These are phyloP conservation scores for Drosophila paracracens DNA, from an alignment of 2,888 invertebrate genomes.

Conservation along the genomic window DNA sequence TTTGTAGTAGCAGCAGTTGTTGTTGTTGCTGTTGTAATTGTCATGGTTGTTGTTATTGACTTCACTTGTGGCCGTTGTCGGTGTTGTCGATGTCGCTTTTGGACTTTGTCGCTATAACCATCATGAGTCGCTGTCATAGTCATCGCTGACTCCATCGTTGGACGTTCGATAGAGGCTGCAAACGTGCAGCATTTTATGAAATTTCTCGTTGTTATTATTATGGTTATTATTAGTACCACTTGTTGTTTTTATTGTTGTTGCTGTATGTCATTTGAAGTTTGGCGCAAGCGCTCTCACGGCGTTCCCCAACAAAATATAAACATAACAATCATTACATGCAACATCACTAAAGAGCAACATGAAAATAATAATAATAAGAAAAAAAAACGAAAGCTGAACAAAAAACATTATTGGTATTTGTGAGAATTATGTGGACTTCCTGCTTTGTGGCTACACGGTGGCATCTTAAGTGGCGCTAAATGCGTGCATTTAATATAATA, in stretches of 20 bases:
- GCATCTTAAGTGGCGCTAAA: conserved; percentile 78
- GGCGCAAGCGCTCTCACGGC: conserved; percentile 64
- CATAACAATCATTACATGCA: conserved; percentile 73
- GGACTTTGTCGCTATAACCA: conserved; percentile 44
- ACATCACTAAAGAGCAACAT: conserved; percentile 18
- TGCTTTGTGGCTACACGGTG: conserved; percentile 58
- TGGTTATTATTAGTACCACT: conserved; percentile 76
- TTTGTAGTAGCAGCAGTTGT: conserved; percentile 6
- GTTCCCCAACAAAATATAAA: conserved; percentile 72
- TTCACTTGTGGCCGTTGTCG: conserved; percentile 31
- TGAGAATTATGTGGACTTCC: conserved; percentile 77
- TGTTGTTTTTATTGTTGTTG: conserved; percentile 30
- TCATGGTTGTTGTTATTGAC: conserved; percentile 31
- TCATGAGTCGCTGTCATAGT: conserved; percentile 24
- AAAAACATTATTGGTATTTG: conserved; percentile 76
- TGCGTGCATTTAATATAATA: conserved; percentile 76
- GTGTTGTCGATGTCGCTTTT: conserved; percentile 32
- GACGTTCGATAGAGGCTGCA: conserved; percentile 53
- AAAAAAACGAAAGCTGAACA: conserved; percentile 62
- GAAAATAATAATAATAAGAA: conserved; percentile 21
- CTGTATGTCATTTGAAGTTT: conserved; percentile 69
- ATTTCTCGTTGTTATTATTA: conserved; percentile 79
- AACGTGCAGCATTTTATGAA: conserved; percentile 73
- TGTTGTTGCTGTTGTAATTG: conserved; percentile 14
- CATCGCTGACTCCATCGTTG: conserved; percentile 29